phyloP scores from a whole-genome alignment of 2,113 vertebrate species.

The Picathartes gymnocephalus region DNA sequence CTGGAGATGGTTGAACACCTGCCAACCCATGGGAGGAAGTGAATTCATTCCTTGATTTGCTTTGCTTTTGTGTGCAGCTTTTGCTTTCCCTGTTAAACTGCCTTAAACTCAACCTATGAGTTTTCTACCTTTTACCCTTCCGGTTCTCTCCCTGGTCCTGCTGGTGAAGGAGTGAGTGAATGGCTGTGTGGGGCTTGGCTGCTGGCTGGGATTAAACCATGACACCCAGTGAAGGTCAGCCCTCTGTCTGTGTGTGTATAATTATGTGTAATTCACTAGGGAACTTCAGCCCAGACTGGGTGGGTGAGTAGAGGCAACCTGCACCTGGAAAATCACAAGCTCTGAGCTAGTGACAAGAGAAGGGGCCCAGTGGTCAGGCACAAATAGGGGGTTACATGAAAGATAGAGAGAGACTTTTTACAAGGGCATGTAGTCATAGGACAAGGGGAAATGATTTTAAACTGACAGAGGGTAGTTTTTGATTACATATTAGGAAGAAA shows the following conservation, averaged over 20 bases:
- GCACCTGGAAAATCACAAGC: neutral
- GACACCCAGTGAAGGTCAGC: fast-evolving
- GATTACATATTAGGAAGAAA: neutral
- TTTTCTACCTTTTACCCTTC: neutral
- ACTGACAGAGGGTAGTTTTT: neutral
- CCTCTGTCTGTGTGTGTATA: neutral
- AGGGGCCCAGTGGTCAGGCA: neutral
- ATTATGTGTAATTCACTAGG: fast-evolving
- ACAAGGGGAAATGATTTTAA: neutral
- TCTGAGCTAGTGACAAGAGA: neutral
- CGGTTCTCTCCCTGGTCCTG: fast-evolving
- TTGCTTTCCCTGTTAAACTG: neutral
- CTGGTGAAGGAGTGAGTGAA: neutral
- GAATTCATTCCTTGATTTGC: neutral
- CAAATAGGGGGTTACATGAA: neutral
- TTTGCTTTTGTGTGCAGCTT: neutral
- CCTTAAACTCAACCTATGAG: neutral
- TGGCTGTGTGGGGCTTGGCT: neutral
- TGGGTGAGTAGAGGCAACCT: neutral
- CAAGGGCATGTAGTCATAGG: neutral
- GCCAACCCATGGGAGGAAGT: neutral
- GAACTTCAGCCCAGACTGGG: fast-evolving
- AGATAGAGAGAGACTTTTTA: neutral
- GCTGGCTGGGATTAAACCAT: neutral
- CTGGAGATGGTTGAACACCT: no score